Evolutionary conservation across 37 sponge, comb jelly and placozoan genomes (phyloP).

Genomic region (Hormiphora californensis): DNA sequence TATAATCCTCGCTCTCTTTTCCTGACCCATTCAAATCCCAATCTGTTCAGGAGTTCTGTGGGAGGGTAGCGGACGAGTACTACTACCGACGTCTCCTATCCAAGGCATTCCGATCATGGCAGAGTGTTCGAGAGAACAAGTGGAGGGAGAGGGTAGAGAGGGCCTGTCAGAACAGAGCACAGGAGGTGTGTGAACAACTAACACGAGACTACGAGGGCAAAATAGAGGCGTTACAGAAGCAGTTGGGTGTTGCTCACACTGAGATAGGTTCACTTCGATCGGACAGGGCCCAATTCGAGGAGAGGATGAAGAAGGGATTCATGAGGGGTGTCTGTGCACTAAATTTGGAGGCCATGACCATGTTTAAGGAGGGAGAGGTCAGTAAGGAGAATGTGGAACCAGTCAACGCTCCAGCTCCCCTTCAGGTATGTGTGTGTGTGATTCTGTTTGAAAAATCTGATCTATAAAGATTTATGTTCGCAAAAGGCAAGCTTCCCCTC

Average conservation of each 20-base stretch:
- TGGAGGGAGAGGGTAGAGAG: conserved; percentile 87
- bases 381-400: conserved; percentile 27
- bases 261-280: conserved; percentile 61
- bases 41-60: conserved; percentile 48
- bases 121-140: conserved; percentile 63
- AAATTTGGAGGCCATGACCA: conserved; percentile 95
- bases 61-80: conserved; percentile 62
- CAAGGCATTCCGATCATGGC: conserved; percentile 72
- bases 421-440: not conserved
- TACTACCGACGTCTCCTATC: conserved; percentile 56
- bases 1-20: not conserved
- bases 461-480: no score
- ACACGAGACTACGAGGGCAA: conserved; percentile 77
- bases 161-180: conserved; percentile 88
- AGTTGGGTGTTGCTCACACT: conserved; percentile 61
- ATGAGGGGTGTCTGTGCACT: conserved; percentile 99
- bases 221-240: conserved; percentile 58
- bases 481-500: no score
- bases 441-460: no score
- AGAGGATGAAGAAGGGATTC: conserved; percentile 96
- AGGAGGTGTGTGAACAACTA: conserved; percentile 80
- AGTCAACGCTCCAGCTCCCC: no score
- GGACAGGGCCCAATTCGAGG: conserved; percentile 75
- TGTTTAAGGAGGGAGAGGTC: conserved; percentile 65
- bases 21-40: not conserved